Conservation (phyloP, 2,797 vertebrate species). For the Lemur catta region DNA sequence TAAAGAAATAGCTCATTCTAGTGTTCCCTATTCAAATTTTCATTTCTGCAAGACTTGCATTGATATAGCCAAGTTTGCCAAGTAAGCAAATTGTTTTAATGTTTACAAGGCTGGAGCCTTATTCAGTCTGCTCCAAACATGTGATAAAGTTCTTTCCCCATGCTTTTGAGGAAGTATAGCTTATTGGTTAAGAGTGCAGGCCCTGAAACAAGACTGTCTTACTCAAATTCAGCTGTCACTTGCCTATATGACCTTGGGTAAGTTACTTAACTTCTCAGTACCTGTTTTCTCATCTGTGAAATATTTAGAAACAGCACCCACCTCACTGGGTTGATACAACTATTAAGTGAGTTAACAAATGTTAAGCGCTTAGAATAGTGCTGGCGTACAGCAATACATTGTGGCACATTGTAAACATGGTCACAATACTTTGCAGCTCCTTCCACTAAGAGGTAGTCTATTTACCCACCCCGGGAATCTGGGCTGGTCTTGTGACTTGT, state of each 20-base stretch:
- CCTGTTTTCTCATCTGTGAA: background rate
- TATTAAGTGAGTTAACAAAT: background rate
- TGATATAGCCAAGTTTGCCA: background rate
- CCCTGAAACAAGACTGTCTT: background rate
- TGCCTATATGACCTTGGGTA: background rate
- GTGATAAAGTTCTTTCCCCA: background rate
- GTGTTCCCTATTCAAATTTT: background rate
- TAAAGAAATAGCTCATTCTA: slow-evolving; percentile 25
- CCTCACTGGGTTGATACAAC: background rate
- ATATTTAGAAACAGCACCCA: background rate
- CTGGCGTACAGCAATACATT: background rate
- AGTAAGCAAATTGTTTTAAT: background rate
- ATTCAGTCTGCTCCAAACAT: background rate
- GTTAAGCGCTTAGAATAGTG: background rate
- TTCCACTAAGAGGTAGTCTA: background rate
- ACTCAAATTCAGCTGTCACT: background rate
- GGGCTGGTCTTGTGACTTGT: background rate
- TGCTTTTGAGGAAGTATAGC: background rate
- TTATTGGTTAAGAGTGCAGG: background rate
- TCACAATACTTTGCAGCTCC: background rate
- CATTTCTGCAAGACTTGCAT: background rate
- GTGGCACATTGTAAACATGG: background rate
- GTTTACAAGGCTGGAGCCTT: background rate
- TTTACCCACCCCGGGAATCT: background rate
- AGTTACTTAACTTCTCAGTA: background rate